Evolutionary conservation across 2,113 vertebrate species (phyloP).

Genomic region (Xiphophorus couchianus): DNA sequence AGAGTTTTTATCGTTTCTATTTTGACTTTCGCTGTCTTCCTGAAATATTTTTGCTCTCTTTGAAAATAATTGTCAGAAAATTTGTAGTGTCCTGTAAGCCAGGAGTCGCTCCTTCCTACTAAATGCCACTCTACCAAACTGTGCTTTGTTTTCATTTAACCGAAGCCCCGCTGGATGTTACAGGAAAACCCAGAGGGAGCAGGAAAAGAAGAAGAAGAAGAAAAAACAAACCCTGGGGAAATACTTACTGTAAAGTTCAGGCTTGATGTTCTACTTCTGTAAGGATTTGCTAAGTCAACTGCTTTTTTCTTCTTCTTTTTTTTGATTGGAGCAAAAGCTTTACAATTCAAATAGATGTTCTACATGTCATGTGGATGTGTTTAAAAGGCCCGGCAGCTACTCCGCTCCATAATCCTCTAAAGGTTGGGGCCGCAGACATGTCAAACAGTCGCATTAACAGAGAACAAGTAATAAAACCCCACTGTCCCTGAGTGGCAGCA

Average conservation of each 20-base stretch:
- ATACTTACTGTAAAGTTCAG: constrained; percentile 25
- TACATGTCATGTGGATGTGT: constrained; percentile 12
- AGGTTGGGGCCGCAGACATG: constrained; percentile 1
- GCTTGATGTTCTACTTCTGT: constrained; percentile 4
- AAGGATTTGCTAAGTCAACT: constrained; percentile 25
- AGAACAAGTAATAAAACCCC: neutral
- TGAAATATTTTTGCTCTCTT: no score
- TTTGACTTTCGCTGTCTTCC: no score
- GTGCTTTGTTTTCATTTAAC: neutral
- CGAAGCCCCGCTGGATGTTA: no score
- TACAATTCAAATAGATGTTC: constrained; percentile 30
- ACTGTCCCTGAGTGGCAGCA: neutral
- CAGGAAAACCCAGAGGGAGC: neutral
- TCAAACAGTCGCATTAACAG: constrained; percentile 13
- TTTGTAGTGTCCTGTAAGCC: no score
- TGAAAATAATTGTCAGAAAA: no score
- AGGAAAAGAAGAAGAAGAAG: no score
- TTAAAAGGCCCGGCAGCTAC: constrained; percentile 12
- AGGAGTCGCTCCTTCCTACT: no score
- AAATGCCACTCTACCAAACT: no score
- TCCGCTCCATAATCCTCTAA: neutral
- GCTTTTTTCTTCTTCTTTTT: constrained; percentile 7
- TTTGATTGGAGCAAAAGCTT: neutral
- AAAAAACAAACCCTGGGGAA: neutral
- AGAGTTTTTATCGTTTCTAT: no score